phyloP scores from a whole-genome alignment of 2,797 vertebrate genomes.

The Smutsia gigantea region DNA sequence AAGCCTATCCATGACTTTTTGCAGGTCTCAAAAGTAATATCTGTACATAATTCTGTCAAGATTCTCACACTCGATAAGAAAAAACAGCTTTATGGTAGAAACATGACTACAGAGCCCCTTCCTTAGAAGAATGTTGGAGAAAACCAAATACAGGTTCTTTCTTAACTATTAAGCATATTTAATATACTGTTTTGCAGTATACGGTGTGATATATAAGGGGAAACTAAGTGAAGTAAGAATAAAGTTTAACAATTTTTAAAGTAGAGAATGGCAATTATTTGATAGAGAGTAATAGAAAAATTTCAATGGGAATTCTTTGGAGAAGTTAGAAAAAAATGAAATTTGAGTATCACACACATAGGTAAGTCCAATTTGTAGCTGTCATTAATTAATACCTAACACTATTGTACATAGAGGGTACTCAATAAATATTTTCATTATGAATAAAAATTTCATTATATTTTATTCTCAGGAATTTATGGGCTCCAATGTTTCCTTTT shows the following conservation, averaged over 20 bases:
- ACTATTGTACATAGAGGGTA: neutral
- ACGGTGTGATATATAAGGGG: neutral
- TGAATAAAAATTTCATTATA: neutral
- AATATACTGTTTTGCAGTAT: too few species aligned
- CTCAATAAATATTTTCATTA: neutral
- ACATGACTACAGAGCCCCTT: neutral
- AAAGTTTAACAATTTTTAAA: neutral
- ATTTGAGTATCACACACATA: neutral
- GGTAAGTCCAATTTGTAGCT: neutral
- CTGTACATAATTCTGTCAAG: neutral
- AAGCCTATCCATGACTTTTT: neutral
- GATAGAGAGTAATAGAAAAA: neutral
- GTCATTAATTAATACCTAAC: neutral
- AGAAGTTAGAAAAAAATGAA: neutral
- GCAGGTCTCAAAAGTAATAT: neutral
- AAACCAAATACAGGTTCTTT: neutral
- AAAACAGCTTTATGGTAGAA: neutral
- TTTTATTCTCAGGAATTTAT: neutral
- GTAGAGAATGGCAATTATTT: neutral
- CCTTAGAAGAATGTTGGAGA: neutral
- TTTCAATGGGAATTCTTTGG: neutral
- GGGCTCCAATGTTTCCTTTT: neutral
- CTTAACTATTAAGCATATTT: neutral
- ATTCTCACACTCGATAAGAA: neutral
- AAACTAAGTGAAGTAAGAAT: neutral